These are phyloP conservation scores for Himalopsyche kuldschensis DNA, from an alignment of 2,888 invertebrate species.

Conservation along the genomic window DNA sequence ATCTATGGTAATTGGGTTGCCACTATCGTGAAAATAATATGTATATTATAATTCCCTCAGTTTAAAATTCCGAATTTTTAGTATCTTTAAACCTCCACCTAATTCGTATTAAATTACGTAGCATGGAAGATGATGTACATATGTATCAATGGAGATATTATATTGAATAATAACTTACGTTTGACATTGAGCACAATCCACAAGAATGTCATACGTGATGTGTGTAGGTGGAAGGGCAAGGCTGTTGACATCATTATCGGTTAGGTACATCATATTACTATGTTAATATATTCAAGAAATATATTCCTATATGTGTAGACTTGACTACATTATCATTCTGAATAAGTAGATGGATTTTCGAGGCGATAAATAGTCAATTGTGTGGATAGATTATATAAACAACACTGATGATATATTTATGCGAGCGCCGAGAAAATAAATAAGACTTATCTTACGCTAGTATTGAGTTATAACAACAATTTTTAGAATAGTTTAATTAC, in stretches of 20 bases:
- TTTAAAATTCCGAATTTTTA: no score
- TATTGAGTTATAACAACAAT: no score
- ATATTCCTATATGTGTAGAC: background rate
- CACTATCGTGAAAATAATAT: no score
- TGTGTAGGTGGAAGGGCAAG: constrained; percentile 2
- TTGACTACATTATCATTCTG: background rate
- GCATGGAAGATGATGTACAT: no score
- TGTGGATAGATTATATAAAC: background rate
- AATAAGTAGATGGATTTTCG: background rate
- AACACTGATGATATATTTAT: background rate
- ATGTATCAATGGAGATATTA: no score
- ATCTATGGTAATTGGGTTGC: no score
- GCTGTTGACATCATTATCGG: constrained; percentile 3
- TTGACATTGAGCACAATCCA: background rate
- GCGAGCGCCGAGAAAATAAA: no score
- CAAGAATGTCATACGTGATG: background rate
- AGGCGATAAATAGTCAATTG: background rate
- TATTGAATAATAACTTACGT: background rate
- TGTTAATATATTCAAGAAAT: background rate
- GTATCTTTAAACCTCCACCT: no score
- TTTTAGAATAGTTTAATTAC: no score
- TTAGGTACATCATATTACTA: background rate
- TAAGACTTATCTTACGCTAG: no score
- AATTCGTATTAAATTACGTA: no score
- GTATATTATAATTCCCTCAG: no score